Percentiles rank a stretch among this genome's conserved stretches.
phyloP scores from a whole-genome alignment of 2,113 vertebrate species.

The Otus sunia region DNA sequence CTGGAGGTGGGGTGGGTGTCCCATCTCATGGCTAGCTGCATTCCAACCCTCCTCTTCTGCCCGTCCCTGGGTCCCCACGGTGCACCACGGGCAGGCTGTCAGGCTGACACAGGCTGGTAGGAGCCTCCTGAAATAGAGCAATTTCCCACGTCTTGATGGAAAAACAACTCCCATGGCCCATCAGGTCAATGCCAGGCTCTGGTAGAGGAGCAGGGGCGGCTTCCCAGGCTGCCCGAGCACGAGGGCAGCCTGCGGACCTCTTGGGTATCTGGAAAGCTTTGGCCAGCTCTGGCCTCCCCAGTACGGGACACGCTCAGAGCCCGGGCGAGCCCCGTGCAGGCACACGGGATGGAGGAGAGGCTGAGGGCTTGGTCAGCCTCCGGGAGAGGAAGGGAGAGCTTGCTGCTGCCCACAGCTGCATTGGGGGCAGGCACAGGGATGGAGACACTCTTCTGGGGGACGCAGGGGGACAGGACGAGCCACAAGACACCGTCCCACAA shows the following conservation, averaged over 20 bases:
- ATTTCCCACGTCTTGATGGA: neutral
- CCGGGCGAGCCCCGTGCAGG: accelerated
- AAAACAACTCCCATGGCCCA: accelerated
- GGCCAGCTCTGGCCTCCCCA: accelerated
- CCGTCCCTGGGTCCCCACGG: accelerated
- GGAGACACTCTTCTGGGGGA: neutral
- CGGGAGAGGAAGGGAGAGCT: neutral
- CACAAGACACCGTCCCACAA: accelerated
- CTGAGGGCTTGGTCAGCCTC: neutral
- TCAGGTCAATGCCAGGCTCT: neutral
- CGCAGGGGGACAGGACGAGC: accelerated
- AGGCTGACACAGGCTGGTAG: neutral
- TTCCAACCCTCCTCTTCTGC: neutral
- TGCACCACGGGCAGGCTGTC: accelerated
- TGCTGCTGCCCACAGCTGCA: neutral
- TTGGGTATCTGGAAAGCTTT: neutral
- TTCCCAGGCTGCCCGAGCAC: accelerated
- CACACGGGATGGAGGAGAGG: neutral
- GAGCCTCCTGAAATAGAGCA: neutral
- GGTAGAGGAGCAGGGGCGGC: neutral
- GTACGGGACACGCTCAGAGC: accelerated
- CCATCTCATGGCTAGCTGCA: accelerated
- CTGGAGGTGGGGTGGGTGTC: neutral
- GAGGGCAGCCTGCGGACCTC: neutral
- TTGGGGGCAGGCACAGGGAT: neutral